phyloP scores from a whole-genome alignment of 2,888 invertebrate genomes.

The Gari tellinella region DNA sequence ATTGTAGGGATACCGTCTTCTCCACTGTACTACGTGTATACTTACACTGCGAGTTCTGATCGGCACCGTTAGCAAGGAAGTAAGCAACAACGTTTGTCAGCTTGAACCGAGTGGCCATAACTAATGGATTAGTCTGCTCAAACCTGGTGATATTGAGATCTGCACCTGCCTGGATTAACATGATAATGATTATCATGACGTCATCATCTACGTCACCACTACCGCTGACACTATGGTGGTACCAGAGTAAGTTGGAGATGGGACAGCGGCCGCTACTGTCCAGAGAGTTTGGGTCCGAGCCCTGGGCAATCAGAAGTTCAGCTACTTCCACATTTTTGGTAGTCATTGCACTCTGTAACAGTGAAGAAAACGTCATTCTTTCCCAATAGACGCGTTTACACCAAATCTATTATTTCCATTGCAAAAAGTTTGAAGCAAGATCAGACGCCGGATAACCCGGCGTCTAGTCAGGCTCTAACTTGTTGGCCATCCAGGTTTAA shows the following conservation, averaged over 20 bases:
- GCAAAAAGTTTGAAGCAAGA: no score
- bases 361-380: no score
- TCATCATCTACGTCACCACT: conserved; percentile 51
- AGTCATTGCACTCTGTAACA: conserved; percentile 64
- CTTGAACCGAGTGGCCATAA: conserved; percentile 66
- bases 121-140: conserved; percentile 73
- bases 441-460: no score
- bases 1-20: no score
- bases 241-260: conserved; percentile 72
- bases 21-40: no score
- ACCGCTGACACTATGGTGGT: conserved; percentile 51
- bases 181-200: conserved; percentile 65
- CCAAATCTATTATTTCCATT: no score
- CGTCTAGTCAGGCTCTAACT: no score
- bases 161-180: conserved; percentile 70
- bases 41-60: conserved; percentile 72
- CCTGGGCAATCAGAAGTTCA: conserved; percentile 67
- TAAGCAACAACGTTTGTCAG: conserved; percentile 62
- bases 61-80: conserved; percentile 73
- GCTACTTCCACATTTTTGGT: conserved; percentile 66
- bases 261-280: conserved; percentile 72
- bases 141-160: conserved; percentile 59
- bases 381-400: no score
- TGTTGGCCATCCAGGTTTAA: no score
- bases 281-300: conserved; percentile 69